Evolutionary conservation across 2,888 invertebrate genomes (phyloP), one percentile per base, ranked within the genome.

Genomic region (Chelonus formosanus): DNA sequence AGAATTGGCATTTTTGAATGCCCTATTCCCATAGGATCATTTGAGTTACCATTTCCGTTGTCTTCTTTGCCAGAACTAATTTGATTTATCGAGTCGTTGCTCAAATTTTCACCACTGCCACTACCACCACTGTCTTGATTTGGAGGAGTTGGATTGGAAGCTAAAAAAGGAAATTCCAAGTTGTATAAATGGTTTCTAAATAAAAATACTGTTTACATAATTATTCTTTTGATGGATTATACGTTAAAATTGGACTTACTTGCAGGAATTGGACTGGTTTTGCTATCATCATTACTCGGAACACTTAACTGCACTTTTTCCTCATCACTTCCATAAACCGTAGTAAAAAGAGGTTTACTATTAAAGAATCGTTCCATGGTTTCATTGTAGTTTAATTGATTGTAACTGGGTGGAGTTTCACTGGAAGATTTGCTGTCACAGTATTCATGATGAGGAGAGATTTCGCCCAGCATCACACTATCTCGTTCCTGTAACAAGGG

Each of bases 331-430:
- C 74, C 77, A 59, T 76, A 79, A 56, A 68, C 71, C 2, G 71
- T 70, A 4, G 68, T 71, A 5, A 73, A 67, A 32, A 70, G 66
- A 5, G 77, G 75, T 54, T 79, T 76, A 68, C 82, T 83, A 53
- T 79, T 80, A 74, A 83, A 83, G 71, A 83, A 90, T 86, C 91
- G 87, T 78, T 91, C 89, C 69, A 93, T 85, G 76, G 92, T 96
- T 76, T 94, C 94, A 75, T 92, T 92, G 80, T 92, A 95, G 84
- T 94, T 96, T 5, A 95, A 86, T 79, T 93, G 94, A 77, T 90
- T 92, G 85, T 95, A 95, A 78, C 92, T 94, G 5, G 93, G 90
- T 0, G 91, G 92, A 0, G 93, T 92, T 76, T 91, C 93, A 0
- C 90, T 90, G 35, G 93, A 92, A 7, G 92, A 91, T 82, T 92